These are phyloP conservation scores for Stegastes partitus DNA, from an alignment of 2,113 vertebrate species.

Conservation along the genomic window DNA sequence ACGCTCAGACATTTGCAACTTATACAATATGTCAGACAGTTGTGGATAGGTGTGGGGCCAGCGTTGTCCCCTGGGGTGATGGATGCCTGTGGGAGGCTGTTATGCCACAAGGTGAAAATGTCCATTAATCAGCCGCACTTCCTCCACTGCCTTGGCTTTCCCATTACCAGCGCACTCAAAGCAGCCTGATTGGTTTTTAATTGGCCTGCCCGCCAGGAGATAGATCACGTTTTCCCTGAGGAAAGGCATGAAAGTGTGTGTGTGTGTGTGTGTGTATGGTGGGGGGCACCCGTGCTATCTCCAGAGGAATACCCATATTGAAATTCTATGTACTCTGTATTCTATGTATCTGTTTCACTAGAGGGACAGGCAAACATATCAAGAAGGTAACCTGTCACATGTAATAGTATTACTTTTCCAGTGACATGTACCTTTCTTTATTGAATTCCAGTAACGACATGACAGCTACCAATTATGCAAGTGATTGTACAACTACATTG, in stretches of 20 bases:
- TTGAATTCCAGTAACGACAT: background rate
- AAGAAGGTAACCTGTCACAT: background rate
- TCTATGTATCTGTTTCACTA: slow-evolving; percentile 2
- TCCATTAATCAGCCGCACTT: slow-evolving; percentile 86
- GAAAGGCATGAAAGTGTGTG: slow-evolving; percentile 66
- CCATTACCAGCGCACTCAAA: slow-evolving; percentile 83
- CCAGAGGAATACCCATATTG: slow-evolving; percentile 53
- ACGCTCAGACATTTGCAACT: slow-evolving; percentile 44
- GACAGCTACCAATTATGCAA: slow-evolving; percentile 9
- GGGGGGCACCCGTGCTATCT: slow-evolving; percentile 37
- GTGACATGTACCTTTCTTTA: slow-evolving; percentile 1
- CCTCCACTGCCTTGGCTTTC: slow-evolving; percentile 82
- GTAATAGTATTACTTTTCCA: background rate
- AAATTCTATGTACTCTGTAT: slow-evolving; percentile 1
- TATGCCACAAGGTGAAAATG: slow-evolving; percentile 89
- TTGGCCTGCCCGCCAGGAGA: slow-evolving; percentile 84
- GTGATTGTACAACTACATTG: background rate
- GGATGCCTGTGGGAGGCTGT: slow-evolving; percentile 84
- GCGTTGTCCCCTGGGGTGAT: slow-evolving; percentile 75
- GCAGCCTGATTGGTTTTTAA: slow-evolving; percentile 89
- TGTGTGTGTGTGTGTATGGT: slow-evolving; percentile 21
- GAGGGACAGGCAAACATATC: background rate
- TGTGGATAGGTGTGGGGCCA: slow-evolving; percentile 49
- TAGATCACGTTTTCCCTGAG: slow-evolving; percentile 83
- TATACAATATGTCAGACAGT: slow-evolving; percentile 42